These are phyloP conservation scores for Passer montanus DNA, from an alignment of 2,113 vertebrate genomes.

Conservation along the genomic window DNA sequence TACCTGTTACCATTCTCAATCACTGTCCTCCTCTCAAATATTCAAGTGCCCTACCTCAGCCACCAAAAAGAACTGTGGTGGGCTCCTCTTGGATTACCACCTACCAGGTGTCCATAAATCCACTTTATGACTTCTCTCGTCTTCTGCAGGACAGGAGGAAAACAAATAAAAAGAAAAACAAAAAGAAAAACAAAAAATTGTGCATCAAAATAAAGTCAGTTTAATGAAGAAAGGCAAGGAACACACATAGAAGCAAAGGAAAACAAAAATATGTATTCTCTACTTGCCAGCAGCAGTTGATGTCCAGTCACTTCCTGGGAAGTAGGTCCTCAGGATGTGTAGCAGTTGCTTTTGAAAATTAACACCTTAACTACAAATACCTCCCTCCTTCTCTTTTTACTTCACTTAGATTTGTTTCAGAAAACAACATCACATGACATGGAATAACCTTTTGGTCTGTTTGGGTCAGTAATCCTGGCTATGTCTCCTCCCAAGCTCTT, in stretches of 20 bases:
- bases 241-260: fast-evolving
- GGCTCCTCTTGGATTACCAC: background rate
- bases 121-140: background rate
- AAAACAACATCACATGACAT: background rate
- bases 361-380: background rate
- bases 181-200: too few relatives aligned
- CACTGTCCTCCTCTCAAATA: background rate
- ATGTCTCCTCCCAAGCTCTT: background rate
- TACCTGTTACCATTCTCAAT: background rate
- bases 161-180: background rate
- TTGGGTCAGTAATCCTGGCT: background rate
- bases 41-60: background rate
- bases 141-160: background rate
- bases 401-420: background rate
- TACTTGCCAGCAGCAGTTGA: background rate
- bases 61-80: background rate
- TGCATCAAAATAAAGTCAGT: background rate
- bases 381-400: background rate
- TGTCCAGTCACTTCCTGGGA: background rate
- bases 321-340: fast-evolving
- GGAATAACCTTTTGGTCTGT: background rate
- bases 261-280: background rate
- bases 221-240: background rate
- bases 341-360: background rate
- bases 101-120: background rate